Conservation (phyloP, 2,113 vertebrate species). For the Entomyzon cyanotis region DNA sequence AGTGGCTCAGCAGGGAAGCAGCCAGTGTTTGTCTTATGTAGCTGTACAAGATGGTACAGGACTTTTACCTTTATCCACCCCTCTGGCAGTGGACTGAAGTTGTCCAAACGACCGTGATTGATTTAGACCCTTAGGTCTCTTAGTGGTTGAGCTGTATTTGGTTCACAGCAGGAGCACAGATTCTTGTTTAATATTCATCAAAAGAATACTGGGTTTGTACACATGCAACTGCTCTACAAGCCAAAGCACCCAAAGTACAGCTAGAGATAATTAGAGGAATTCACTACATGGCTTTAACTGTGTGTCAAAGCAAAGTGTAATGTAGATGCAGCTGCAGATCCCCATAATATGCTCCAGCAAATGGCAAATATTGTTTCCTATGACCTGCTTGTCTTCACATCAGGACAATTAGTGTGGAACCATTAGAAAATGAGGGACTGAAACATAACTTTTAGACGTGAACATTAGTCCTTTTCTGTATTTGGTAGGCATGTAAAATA, state of each 20-base stretch:
- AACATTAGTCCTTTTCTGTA: not conserved
- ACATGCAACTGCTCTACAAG: not conserved
- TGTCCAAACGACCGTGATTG: not conserved
- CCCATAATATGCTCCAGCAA: not conserved
- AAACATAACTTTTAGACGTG: not conserved
- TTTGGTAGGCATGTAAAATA: not conserved
- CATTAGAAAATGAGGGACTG: not conserved
- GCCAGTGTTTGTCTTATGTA: not conserved
- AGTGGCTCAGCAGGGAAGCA: not conserved
- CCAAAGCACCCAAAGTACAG: not conserved
- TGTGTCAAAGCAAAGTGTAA: not conserved
- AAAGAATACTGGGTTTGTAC: not conserved
- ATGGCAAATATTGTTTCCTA: not conserved
- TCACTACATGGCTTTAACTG: not conserved
- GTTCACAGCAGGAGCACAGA: not conserved
- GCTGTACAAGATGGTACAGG: not conserved
- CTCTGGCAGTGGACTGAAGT: not conserved
- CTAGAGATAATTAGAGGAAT: not conserved
- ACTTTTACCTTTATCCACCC: not conserved
- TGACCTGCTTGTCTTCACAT: not conserved
- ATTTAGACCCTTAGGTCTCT: not conserved
- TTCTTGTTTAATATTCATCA: not conserved
- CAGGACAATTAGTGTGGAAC: not conserved
- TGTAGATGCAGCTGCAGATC: not conserved
- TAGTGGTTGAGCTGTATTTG: not conserved